Base-by-base conservation (phyloP, 2,888 invertebrate species). In the Germaria angustata region DNA sequence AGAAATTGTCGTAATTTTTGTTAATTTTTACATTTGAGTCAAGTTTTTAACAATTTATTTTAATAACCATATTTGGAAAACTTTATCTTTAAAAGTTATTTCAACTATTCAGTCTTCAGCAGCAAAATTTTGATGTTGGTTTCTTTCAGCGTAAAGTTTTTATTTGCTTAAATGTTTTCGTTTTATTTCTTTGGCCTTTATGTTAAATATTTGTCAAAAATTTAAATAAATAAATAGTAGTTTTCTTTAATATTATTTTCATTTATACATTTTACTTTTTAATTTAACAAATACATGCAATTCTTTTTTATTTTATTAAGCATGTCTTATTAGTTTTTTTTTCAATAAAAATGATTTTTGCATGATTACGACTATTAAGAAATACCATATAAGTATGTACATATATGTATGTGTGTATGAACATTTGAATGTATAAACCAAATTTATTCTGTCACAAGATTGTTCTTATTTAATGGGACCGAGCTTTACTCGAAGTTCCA, bases 291-390 rank as follows among this genome's bases (percentile, higher is more conserved):
- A 78, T 49, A 53, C 17, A 66, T n/a, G n/a, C n/a, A n/a, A 46
- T 66, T 44, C 41, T 59, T 66, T 79, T 84, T 80, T 65, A 61
- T 73, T 49, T 80, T 28, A 49, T 69, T 61, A 20, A 51, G 63
- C 71, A 72, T 51, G 71, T 73, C 55, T 61, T n/a, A 51, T 13
- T 32, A 32, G 28, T 53, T 55, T 44, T 5, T 68, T 68, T 8
- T n/a, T n/a, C n/a, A n/a, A 63, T 46, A 24, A 2, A 20, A 63
- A 61, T 68, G 20, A n/a, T 0, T 51, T 73, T 41, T 61, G 61
- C 80, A 68, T 80, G 73, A 28, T 28, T 28, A n/a, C n/a, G n/a
- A n/a, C n/a, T n/a, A n/a, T n/a, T n/a, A n/a, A n/a, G n/a, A n/a
- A n/a, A n/a, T n/a, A n/a, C n/a, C n/a, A n/a, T n/a, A n/a, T n/a